These are phyloP conservation scores for Perccottus glenii DNA, from an alignment of 2,113 vertebrate species.

Conservation along the genomic window DNA sequence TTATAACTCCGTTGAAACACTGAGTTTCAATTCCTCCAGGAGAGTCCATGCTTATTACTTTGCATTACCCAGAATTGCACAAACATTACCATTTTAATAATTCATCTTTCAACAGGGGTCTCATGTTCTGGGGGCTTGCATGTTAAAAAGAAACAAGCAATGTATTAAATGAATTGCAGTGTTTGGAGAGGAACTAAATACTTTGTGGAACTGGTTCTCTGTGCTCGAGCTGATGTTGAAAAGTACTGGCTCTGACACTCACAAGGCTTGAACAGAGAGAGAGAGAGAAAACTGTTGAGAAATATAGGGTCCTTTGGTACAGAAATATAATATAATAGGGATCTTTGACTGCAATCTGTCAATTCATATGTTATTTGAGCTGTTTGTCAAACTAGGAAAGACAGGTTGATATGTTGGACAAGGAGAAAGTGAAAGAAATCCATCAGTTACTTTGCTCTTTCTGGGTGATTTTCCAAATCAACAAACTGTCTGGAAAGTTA, in stretches of 20 bases:
- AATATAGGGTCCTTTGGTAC: constrained; percentile 22
- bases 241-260: constrained; percentile 26
- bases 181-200: constrained; percentile 58
- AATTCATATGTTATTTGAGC: constrained; percentile 22
- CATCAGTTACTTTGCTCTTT: background rate
- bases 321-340: constrained; percentile 34
- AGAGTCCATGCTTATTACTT: constrained; percentile 18
- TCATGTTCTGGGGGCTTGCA: constrained; percentile 34
- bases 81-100: constrained; percentile 49
- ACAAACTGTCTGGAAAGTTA: constrained; percentile 24
- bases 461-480: constrained; percentile 32
- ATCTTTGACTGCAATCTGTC: constrained; percentile 33
- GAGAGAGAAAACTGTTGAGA: constrained; percentile 20
- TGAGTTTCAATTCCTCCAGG: constrained; percentile 14
- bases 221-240: constrained; percentile 31
- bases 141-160: constrained; percentile 39
- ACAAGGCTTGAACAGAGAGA: constrained; percentile 24
- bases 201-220: constrained; percentile 25
- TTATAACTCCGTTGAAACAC: constrained; percentile 29
- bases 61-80: constrained; percentile 19
- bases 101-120: constrained; percentile 53
- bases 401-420: constrained; percentile 27
- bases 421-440: constrained; percentile 32
- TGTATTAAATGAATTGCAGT: constrained; percentile 45
- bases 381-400: constrained; percentile 17